These are phyloP conservation scores for Drosophila tsacasi DNA, from an alignment of 1,140 invertebrate species.

Conservation along the genomic window DNA sequence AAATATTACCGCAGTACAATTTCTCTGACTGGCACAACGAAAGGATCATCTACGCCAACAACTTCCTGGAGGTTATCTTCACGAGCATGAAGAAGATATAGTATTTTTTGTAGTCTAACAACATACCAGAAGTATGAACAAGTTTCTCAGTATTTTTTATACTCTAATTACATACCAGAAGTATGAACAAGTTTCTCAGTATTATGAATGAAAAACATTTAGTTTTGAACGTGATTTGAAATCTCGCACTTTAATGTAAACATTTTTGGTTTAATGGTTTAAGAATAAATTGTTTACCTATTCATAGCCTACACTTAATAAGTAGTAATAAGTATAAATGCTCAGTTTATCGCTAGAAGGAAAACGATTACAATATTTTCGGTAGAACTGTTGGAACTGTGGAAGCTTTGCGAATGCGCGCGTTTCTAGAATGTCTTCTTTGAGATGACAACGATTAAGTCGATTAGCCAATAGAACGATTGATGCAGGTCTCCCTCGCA, in stretches of 20 bases:
- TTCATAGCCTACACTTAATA: conserved; percentile 41
- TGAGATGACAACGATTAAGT: conserved; percentile 91
- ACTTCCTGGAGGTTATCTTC: conserved; percentile 55
- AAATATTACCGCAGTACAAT: conserved; percentile 54
- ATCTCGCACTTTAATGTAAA: conserved; percentile 27
- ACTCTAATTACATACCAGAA: background rate
- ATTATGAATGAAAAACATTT: background rate
- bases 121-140: background rate
- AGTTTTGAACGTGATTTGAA: conserved; percentile 7
- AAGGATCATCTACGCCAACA: conserved; percentile 52
- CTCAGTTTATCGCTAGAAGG: conserved; percentile 38
- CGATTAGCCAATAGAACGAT: conserved; percentile 95
- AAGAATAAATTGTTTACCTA: conserved; percentile 53
- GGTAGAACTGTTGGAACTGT: background rate
- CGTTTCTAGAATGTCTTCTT: conserved; percentile 58
- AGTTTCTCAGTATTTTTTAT: background rate
- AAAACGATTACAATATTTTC: conserved; percentile 20
- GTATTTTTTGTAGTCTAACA: background rate
- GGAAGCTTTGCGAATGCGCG: background rate
- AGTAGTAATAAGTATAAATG: conserved; percentile 52
- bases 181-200: background rate
- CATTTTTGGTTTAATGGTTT: conserved; percentile 50
- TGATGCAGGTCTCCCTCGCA: conserved; percentile 96
- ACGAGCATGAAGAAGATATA: conserved; percentile 12
- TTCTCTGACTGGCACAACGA: conserved; percentile 19